A percentile compares a stretch with the other conserved stretches of the same genome.
Evolutionary conservation across 2,113 vertebrate genomes (phyloP).

Genomic region (Triplophysa rosa): DNA sequence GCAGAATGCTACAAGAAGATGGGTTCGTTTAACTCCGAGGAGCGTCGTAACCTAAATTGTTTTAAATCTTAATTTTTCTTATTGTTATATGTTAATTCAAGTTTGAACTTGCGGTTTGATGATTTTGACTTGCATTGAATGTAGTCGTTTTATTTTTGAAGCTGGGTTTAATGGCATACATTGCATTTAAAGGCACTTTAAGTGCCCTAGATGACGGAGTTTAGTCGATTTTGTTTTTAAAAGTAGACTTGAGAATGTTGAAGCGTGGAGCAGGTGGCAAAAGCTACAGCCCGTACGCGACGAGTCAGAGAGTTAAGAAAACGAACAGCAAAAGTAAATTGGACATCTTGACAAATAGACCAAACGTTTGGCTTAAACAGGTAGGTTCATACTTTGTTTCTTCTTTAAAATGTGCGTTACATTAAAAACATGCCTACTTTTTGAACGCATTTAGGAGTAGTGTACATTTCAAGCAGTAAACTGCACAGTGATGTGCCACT

Average conservation of each 20-base stretch:
- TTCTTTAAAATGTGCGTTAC: not conserved
- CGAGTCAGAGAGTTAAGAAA: conserved; percentile 67
- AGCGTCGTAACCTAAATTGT: not conserved
- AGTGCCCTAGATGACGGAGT: not conserved
- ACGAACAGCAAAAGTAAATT: conserved; percentile 55
- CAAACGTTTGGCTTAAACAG: conserved; percentile 77
- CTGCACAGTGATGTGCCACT: no score
- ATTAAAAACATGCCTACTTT: no score
- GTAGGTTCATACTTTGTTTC: conserved; percentile 50
- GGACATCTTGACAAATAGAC: conserved; percentile 74
- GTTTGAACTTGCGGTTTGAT: not conserved
- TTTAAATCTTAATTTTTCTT: not conserved
- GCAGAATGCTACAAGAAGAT: not conserved
- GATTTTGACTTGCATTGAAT: not conserved
- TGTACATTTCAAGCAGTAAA: not conserved
- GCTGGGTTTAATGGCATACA: not conserved
- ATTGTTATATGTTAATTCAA: not conserved
- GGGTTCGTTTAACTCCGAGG: not conserved
- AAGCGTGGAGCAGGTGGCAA: conserved; percentile 66
- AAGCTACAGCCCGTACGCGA: conserved; percentile 80
- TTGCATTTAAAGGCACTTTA: not conserved
- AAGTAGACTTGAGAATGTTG: conserved; percentile 62
- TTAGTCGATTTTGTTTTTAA: not conserved
- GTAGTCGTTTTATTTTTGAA: no score
- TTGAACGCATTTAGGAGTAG: not conserved